Conservation (phyloP, 2,888 invertebrate genomes). For the Tiphia femorata region DNA sequence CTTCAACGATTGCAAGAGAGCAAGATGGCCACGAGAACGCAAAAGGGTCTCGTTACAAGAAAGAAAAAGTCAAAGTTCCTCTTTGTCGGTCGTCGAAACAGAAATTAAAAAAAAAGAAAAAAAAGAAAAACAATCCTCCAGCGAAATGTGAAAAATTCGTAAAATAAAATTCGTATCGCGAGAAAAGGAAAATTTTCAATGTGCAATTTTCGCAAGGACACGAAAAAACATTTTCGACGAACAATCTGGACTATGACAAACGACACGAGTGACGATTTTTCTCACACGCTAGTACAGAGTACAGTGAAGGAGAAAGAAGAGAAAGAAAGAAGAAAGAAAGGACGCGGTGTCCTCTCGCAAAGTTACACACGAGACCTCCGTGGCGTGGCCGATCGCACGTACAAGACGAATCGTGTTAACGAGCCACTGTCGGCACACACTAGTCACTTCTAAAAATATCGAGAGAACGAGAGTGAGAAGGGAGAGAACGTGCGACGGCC, state of each 20-base stretch:
- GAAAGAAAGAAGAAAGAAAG: not conserved
- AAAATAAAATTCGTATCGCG: too few relatives aligned
- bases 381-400: not conserved
- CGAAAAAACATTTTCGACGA: too few relatives aligned
- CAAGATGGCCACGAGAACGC: not conserved
- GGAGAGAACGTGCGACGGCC: not conserved
- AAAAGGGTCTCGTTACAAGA: not conserved
- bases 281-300: too few relatives aligned
- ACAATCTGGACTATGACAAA: too few relatives aligned
- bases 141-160: too few relatives aligned
- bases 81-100: too few relatives aligned
- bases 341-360: not conserved
- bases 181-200: too few relatives aligned
- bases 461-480: not conserved
- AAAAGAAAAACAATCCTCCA: too few relatives aligned
- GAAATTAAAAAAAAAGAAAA: too few relatives aligned
- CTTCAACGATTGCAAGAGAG: not conserved
- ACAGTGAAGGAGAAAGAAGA: not conserved
- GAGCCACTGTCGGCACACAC: slow-evolving; percentile 1
- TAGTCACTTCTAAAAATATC: slow-evolving; percentile 3
- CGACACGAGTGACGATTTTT: too few relatives aligned
- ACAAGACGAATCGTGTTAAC: slow-evolving; percentile 8
- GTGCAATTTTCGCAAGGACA: too few relatives aligned
- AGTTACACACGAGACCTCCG: not conserved
- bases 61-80: too few relatives aligned